Evolutionary conservation across 2,113 vertebrate species (phyloP), one percentile per base, ranked within the genome.

Genomic region (Litocranius walleri): DNA sequence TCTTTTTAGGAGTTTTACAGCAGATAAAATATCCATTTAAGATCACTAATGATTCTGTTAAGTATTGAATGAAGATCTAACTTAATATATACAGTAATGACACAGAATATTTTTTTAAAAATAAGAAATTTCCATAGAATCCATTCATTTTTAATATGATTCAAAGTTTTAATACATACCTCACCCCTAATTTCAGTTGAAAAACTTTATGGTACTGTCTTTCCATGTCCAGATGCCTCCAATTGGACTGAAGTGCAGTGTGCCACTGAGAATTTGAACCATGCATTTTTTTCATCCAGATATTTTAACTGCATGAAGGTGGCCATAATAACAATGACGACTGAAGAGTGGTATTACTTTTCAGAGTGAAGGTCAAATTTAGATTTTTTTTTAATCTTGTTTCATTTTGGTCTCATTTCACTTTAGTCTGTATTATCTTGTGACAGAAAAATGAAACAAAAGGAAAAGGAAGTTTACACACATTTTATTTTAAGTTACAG

Each of bases 401-500:
- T 95, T 97, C 43, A 88, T 96, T 97, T 97, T 94, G 98, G 96
- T 92, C 89, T 97, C 97, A 71, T 85, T 98, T 97, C 52, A 92
- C 93, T 98, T 97, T 94, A 97, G 95, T 89, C 85, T 94, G 97
- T 89, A 97, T 98, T 98, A 97, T 86, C 91, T 98, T 97, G 98
- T 98, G 95, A 95, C 98, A 97, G 80, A 48, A 96, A 98, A 88
- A 93, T 97, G 97, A 97, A 98, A 97, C 85, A 85, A 93, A 95
- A 5, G 21, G 56, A 98, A 98, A 64, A 74, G 85, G 90, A 97
- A 95, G 91, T 97, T 96, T 97, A 98, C 94, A 86, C 36, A 97
- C 71, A 97, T 91, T 91, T 57, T 96, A 97, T 97, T 97, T 97
- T 90, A 98, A 98, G 97, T 95, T 98, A 97, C 97, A 98, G 98